Conservation (phyloP, 2,888 invertebrate genomes). For the Lasioglossum vierecki region DNA sequence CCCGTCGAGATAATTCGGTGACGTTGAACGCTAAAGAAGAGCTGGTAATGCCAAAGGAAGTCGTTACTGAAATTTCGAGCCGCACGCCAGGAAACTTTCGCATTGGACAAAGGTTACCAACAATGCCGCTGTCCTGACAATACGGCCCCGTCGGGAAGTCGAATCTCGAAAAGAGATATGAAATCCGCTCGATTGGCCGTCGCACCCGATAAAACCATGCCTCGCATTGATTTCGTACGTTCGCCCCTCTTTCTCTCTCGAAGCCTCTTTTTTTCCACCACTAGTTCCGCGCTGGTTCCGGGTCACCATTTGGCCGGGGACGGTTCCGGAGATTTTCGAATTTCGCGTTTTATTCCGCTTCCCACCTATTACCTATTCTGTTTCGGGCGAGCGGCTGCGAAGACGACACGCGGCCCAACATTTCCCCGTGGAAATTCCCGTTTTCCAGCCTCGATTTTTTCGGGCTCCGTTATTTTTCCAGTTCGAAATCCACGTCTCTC, state of each 20-base stretch:
- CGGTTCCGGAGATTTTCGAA: slow-evolving; percentile 52
- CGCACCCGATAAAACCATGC: slow-evolving; percentile 64
- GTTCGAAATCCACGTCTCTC: not conserved
- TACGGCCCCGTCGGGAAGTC: slow-evolving; percentile 56
- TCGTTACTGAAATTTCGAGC: slow-evolving; percentile 55
- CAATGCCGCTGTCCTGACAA: slow-evolving; percentile 60
- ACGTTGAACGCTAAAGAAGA: slow-evolving; percentile 24
- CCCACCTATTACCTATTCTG: slow-evolving; percentile 25
- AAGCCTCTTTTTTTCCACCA: not conserved
- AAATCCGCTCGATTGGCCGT: slow-evolving; percentile 68
- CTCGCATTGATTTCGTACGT: slow-evolving; percentile 64
- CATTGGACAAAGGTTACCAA: slow-evolving; percentile 60
- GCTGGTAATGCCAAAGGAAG: slow-evolving; percentile 36
- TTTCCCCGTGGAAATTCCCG: slow-evolving; percentile 5
- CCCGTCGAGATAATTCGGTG: not conserved
- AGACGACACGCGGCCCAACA: not conserved
- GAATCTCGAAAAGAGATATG: slow-evolving; percentile 64
- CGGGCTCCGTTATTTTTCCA: not conserved
- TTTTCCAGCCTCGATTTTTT: not conserved
- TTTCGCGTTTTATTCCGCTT: slow-evolving; percentile 34
- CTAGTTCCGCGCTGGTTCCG: slow-evolving; percentile 23
- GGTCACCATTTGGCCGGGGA: slow-evolving; percentile 3
- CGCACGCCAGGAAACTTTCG: slow-evolving; percentile 50
- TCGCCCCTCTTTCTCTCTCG: not conserved
- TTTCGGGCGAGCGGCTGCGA: slow-evolving; percentile 5